Conservation (phyloP, 2,888 invertebrate species). For the Tanaodytes sp. region DNA sequence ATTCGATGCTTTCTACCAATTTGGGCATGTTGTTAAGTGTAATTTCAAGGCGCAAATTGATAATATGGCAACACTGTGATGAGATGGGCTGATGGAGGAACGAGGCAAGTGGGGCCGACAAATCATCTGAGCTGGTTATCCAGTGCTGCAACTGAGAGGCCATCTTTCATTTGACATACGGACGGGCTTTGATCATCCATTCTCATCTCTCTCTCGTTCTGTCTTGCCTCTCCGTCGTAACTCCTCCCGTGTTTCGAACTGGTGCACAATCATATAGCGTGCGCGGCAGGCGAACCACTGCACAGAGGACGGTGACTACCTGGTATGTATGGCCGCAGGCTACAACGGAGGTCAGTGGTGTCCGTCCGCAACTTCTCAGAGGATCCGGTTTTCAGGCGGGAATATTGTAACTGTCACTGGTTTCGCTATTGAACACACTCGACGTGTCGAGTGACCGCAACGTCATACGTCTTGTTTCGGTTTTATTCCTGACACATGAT, state of each 20-base stretch:
- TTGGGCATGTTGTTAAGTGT: no score
- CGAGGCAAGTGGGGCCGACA: constrained; percentile 25
- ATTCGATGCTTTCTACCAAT: no score
- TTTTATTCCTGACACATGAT: constrained; percentile 48
- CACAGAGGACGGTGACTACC: constrained; percentile 50
- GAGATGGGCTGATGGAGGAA: constrained; percentile 23
- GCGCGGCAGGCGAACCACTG: constrained; percentile 50
- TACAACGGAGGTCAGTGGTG: constrained; percentile 57
- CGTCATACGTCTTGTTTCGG: constrained; percentile 61
- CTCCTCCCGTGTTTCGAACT: constrained; percentile 43
- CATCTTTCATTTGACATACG: constrained; percentile 62
- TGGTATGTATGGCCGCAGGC: constrained; percentile 49
- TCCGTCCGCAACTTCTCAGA: constrained; percentile 60
- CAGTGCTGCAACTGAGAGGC: constrained; percentile 55
- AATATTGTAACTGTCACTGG: constrained; percentile 62
- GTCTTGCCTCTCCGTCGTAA: constrained; percentile 43
- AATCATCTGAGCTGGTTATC: constrained; percentile 59
- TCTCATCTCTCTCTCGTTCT: constrained; percentile 40
- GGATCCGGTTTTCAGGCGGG: constrained; percentile 57
- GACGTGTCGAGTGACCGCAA: constrained; percentile 56
- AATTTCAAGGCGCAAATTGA: constrained; percentile 39
- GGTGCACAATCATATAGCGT: constrained; percentile 44
- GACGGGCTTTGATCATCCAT: constrained; percentile 64
- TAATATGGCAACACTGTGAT: constrained; percentile 40
- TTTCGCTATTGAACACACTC: constrained; percentile 50